Conservation (phyloP, 2,113 vertebrate genomes). For the Tor tambroides region DNA sequence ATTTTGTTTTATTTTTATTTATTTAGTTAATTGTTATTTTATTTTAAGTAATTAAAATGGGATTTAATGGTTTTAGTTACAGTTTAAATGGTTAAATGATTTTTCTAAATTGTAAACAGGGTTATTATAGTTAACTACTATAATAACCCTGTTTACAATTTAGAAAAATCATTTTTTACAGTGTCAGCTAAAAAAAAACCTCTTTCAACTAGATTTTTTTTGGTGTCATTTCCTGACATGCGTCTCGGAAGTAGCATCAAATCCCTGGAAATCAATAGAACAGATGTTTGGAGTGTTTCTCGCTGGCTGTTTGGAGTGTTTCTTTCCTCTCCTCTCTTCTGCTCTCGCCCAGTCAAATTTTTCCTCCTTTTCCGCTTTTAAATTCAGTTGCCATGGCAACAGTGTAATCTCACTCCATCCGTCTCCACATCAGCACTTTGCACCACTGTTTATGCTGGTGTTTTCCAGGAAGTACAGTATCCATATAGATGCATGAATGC, state of each 20-base stretch:
- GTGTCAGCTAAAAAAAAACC: background rate
- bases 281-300: background rate
- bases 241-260: slow-evolving; percentile 27
- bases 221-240: background rate
- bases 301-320: too few relatives aligned
- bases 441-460: slow-evolving; percentile 11
- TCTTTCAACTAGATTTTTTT: background rate
- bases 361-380: slow-evolving; percentile 46
- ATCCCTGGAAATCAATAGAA: slow-evolving; percentile 34
- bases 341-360: slow-evolving; percentile 61
- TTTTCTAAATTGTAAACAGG: too few relatives aligned
- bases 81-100: too few relatives aligned
- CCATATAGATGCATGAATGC: background rate
- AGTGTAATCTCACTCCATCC: too few relatives aligned
- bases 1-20: too few relatives aligned
- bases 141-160: too few relatives aligned
- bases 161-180: too few relatives aligned
- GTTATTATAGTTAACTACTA: too few relatives aligned
- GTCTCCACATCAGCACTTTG: slow-evolving; percentile 42
- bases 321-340: too few relatives aligned
- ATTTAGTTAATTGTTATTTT: too few relatives aligned
- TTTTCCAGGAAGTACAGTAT: background rate
- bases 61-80: too few relatives aligned
- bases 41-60: too few relatives aligned
- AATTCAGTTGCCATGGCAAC: slow-evolving; percentile 75